Conservation (phyloP, 1,140 invertebrate species). For the Tribolium castaneum region DNA sequence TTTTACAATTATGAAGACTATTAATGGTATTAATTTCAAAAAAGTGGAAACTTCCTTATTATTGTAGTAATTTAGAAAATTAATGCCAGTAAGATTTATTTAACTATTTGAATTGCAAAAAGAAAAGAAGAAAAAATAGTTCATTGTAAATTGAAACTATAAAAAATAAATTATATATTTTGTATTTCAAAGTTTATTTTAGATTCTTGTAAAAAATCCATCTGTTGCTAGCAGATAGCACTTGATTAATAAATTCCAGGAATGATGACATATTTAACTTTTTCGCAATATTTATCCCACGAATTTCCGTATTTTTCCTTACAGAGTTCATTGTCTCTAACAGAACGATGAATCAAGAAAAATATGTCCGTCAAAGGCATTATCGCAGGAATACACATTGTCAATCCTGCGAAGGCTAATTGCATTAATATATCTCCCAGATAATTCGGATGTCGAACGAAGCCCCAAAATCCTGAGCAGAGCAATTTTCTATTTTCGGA, state of each 20-base stretch:
- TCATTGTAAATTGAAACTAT: too few relatives aligned
- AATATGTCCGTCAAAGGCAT: background rate
- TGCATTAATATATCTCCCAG: background rate
- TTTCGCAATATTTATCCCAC: background rate
- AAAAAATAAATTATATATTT: too few relatives aligned
- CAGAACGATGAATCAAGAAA: background rate
- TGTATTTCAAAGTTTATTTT: too few relatives aligned
- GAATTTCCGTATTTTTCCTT: background rate
- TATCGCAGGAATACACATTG: background rate
- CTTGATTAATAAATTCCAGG: background rate
- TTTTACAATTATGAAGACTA: too few relatives aligned
- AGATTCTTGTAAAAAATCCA: too few relatives aligned
- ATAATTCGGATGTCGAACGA: background rate
- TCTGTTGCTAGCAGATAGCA: too few relatives aligned
- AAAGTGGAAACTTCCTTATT: too few relatives aligned
- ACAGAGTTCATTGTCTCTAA: background rate
- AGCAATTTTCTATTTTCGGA: background rate
- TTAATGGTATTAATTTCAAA: too few relatives aligned
- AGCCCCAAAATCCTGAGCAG: background rate
- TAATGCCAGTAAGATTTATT: too few relatives aligned
- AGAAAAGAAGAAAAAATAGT: too few relatives aligned
- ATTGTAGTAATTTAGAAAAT: too few relatives aligned
- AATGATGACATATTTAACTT: background rate
- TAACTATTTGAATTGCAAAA: too few relatives aligned
- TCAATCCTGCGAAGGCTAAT: background rate